Evolutionary conservation across 2,113 vertebrate genomes (phyloP).

Genomic region (Melospiza melodia): DNA sequence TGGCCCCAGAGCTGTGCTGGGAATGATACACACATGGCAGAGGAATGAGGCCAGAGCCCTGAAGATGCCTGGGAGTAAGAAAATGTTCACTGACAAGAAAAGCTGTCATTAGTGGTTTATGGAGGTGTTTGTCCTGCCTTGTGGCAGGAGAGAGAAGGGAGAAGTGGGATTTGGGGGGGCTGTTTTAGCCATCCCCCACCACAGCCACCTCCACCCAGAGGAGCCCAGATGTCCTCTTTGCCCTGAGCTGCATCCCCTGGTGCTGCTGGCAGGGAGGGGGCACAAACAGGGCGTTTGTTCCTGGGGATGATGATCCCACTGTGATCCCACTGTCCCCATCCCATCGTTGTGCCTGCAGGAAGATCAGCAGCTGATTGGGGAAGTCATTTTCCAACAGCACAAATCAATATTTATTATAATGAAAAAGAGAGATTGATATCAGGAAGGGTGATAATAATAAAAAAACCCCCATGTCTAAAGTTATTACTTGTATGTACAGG

Average conservation of each 20-base stretch:
- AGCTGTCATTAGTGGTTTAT: neutral
- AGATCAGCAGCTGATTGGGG: conserved; percentile 47
- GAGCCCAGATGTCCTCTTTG: neutral
- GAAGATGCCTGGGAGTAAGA: neutral
- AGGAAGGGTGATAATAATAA: conserved; percentile 31
- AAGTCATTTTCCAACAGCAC: conserved; percentile 33
- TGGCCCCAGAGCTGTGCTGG: neutral
- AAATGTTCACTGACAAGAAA: neutral
- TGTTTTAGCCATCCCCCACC: neutral
- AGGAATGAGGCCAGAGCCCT: neutral
- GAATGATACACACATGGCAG: neutral
- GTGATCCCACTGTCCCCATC: neutral
- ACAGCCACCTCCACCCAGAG: neutral
- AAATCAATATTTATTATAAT: conserved; percentile 67
- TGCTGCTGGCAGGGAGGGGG: neutral
- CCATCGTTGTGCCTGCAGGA: fast-evolving
- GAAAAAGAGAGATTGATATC: conserved; percentile 54
- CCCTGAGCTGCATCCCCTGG: fast-evolving
- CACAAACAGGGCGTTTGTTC: neutral
- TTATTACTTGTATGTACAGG: conserved; percentile 46
- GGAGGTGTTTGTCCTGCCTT: neutral
- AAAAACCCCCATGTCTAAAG: neutral
- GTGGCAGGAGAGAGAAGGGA: neutral
- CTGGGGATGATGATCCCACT: neutral
- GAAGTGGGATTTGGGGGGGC: neutral